Evolutionary conservation across 2,113 vertebrate species (phyloP), one percentile per base, ranked within the genome.

Genomic region (Recurvirostra avosetta): DNA sequence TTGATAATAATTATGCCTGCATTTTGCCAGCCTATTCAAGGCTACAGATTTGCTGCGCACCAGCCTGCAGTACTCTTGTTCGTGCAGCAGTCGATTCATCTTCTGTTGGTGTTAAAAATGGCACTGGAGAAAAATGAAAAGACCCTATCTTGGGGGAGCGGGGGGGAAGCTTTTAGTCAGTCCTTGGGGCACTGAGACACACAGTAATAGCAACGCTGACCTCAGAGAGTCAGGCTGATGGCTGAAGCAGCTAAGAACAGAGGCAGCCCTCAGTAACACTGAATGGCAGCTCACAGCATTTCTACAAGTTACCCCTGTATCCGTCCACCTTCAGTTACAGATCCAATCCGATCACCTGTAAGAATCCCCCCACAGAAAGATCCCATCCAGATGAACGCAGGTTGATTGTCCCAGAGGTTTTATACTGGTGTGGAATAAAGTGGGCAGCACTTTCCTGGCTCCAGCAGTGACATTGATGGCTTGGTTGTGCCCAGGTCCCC

Each of bases 391-490:
- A 23, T 17, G 22, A 76, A 65, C 1, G 5, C 13, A 43, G 17
- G 30, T 38, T 77, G 12, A 43, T 18, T 77, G 20, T 27, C 41
- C 15, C 34, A 43, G 70, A 59, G 20, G 7, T 81, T 67, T 86
- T 43, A 55, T 12, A 52, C 9, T 26, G 29, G 21, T 23, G 30
- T 34, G 29, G 36, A 50, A 67, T 72, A 72, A 61, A 67, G 70
- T 2, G 1, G 21, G 47, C 59, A 90, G 70, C n/a, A 25, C 22
- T 52, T 90, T 22, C 15, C 38, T 0, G 0, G 11, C 22, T 86
- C 49, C 41, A 56, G 41, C 10, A 56, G 22, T 66, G 29, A 72
- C 26, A 34, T 19, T 38, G 49, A 74, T 20, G 32, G 38, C 30
- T 58, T 82, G 16, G 11, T 47, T 68, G 29, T 10, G 3, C 52